Percentiles rank a stretch among this genome's conserved stretches.
These are phyloP conservation scores for Erebia epiphron DNA, from an alignment of 2,888 invertebrate genomes.

Conservation along the genomic window DNA sequence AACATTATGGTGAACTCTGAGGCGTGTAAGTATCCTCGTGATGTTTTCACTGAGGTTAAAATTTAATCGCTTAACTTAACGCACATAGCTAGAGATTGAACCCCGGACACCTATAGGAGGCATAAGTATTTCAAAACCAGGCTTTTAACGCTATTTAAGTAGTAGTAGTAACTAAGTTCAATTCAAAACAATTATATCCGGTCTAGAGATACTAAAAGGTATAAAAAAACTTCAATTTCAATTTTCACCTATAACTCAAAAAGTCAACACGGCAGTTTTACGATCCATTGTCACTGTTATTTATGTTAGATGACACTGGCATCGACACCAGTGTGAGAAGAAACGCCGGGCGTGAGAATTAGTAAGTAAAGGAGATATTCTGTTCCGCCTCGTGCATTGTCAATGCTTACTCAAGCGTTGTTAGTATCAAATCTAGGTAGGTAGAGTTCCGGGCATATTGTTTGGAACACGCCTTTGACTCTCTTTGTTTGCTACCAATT, in stretches of 20 bases:
- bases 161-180: neutral
- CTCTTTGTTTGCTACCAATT: neutral
- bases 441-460: conserved; percentile 5
- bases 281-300: conserved; percentile 18
- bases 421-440: conserved; percentile 12
- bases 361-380: conserved; percentile 22
- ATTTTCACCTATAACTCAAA: conserved; percentile 4
- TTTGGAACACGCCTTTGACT: neutral
- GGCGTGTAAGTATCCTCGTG: too few species aligned
- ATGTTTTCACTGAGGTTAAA: too few species aligned
- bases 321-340: conserved; percentile 24
- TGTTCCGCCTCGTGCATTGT: conserved; percentile 31
- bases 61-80: too few species aligned
- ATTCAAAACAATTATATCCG: neutral
- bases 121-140: too few species aligned
- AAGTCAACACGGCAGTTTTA: neutral
- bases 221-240: neutral
- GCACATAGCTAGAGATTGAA: too few species aligned
- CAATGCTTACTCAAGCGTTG: conserved; percentile 15
- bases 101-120: too few species aligned
- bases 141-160: neutral
- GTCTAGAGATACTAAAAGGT: neutral
- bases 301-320: conserved; percentile 23
- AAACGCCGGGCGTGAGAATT: conserved; percentile 28
- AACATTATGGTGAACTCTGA: too few species aligned